phyloP scores from a whole-genome alignment of 2,888 invertebrate species.

The Syritta pipiens region DNA sequence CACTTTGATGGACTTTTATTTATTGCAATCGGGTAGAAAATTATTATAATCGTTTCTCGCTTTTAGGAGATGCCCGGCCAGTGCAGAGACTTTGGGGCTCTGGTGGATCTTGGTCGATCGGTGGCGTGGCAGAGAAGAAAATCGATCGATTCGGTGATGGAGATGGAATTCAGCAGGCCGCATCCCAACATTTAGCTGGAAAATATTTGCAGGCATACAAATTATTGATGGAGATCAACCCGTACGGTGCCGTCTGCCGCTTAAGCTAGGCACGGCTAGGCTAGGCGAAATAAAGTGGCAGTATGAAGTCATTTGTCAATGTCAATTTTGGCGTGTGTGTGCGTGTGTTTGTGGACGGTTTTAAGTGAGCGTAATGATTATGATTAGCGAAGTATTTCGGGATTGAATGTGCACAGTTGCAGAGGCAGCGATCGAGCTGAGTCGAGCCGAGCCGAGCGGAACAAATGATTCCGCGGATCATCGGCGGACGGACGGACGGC shows the following conservation, averaged over 20 bases:
- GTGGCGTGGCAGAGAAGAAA: constrained; percentile 56
- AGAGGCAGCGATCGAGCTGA: neutral
- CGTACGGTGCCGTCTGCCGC: constrained; percentile 13
- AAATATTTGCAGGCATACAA: constrained; percentile 48
- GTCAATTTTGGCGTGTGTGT: constrained; percentile 50
- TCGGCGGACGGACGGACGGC: neutral
- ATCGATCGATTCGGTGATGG: constrained; percentile 66
- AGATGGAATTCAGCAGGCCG: constrained; percentile 64
- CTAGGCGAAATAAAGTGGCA: constrained; percentile 61
- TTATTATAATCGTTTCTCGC: constrained; percentile 70
- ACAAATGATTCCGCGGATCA: constrained; percentile 57
- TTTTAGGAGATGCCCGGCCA: constrained; percentile 62
- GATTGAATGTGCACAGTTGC: constrained; percentile 62
- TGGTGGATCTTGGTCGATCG: neutral
- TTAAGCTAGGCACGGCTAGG: constrained; percentile 19
- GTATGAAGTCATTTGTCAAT: constrained; percentile 69
- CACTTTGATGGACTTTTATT: constrained; percentile 68
- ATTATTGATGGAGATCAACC: constrained; percentile 65
- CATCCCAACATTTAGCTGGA: constrained; percentile 57
- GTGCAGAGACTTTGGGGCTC: constrained; percentile 19
- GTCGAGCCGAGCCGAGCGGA: neutral
- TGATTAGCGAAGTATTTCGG: constrained; percentile 67
- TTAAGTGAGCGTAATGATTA: constrained; percentile 68
- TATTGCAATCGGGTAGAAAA: constrained; percentile 68
- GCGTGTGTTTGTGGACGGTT: constrained; percentile 33